Conservation (phyloP, 2,888 invertebrate genomes). For the Campaea margaritaria region DNA sequence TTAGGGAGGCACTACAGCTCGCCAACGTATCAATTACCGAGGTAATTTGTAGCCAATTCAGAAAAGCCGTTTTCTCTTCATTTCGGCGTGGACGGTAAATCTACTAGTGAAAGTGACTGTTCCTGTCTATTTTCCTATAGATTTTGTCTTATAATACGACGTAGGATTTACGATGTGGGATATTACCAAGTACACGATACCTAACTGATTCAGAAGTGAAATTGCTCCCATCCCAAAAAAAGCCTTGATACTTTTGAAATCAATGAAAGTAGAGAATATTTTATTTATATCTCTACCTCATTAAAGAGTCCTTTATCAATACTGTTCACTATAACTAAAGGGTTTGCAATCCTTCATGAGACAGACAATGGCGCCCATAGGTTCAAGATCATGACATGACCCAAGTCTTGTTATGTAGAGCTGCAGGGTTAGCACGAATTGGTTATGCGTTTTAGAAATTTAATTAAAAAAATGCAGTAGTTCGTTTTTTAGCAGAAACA, state of each 20-base stretch:
- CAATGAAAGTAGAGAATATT: too few relatives aligned
- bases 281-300: background rate
- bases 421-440: background rate
- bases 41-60: constrained; percentile 43
- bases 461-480: too few relatives aligned
- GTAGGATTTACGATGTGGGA: background rate
- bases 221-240: too few relatives aligned
- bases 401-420: constrained; percentile 10
- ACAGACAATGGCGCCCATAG: constrained; percentile 35
- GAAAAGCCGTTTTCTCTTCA: constrained; percentile 43
- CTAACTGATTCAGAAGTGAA: too few relatives aligned
- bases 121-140: constrained; percentile 24
- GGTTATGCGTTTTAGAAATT: background rate
- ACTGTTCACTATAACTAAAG: background rate
- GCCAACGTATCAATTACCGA: constrained; percentile 42
- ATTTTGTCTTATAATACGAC: constrained; percentile 18
- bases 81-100: constrained; percentile 37
- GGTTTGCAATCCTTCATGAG: constrained; percentile 14
- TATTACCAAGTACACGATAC: background rate
- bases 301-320: background rate
- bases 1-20: constrained; percentile 38
- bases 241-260: too few relatives aligned
- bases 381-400: constrained; percentile 37
- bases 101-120: constrained; percentile 28
- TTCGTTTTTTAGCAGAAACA: too few relatives aligned